Evolutionary conservation across 2,797 vertebrate species (phyloP), one percentile per base, ranked within the genome.

Genomic region (Psittacula echo): DNA sequence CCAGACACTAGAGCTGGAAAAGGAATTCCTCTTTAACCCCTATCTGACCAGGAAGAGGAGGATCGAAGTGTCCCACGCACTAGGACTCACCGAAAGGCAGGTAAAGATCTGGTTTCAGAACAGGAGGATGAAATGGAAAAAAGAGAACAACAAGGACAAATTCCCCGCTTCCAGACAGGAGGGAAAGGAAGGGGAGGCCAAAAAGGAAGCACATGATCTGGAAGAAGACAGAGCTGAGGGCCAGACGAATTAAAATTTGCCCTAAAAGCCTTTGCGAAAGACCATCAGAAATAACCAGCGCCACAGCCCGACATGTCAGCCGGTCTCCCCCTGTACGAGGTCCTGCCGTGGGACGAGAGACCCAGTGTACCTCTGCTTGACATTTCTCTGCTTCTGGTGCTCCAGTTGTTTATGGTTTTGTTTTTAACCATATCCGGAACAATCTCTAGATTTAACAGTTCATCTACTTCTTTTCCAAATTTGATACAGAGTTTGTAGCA

Each of bases 61-160:
- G 84, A 98, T 98, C 74, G 98, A 98, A 94, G 98, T 98, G 91
- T 98, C 98, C 87, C 98, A 98, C 34, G 97, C 98, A 42, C 95
- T 98, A 93, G 98, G 98, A 96, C 98, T 98, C 93, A 98, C 98
- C 11, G 98, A 98, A 91, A 98, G 98, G 94, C 98, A 98, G 97
- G 98, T 98, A 94, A 98, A 98, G 97, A 98, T 98, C 88, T 98
- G 98, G 98, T 98, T 98, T 96, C 98, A 98, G 95, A 98, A 98
- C 97, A 96, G 98, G 47, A 98, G 98, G 83, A 98, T 98, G 98
- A 98, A 98, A 87, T 98, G 98, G 98, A 98, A 98, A 98, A 98
- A 98, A 83, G 98, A 98, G 87, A 98, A 98, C 97, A 98, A 98
- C 97, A 98, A 98, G 94, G 98, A 98, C 94, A 98, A 98, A 96